Evolutionary conservation across 2,888 invertebrate genomes (phyloP), one percentile per base, ranked within the genome.

Genomic region (Polylopha cassiicola): DNA sequence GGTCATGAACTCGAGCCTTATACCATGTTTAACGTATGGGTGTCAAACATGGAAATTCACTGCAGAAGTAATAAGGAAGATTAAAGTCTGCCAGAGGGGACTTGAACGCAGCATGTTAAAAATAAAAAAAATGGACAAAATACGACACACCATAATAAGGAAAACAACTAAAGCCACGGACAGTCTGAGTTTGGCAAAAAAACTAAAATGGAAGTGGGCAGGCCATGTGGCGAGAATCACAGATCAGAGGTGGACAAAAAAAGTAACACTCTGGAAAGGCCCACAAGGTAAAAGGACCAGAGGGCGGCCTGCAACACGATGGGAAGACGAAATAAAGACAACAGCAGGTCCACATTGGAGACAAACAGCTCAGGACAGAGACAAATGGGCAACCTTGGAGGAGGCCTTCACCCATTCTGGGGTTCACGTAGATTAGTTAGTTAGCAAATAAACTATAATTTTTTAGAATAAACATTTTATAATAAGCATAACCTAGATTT

Each of bases 391-490:
- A n/a, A n/a, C n/a, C n/a, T n/a, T n/a, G n/a, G n/a, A n/a, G n/a
- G n/a, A n/a, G 32, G 20, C 15, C 20, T 11, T 13, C 32, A n/a
- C 10, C 16, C 8, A 17, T 16, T 4, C 16, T 16, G 30, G 30
- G 16, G n/a, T 30, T 30, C 16, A 30, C 30, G 6, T 20, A 29
- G 36, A 30, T 34, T 29, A 38, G 38, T 33, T 38, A 38, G 37
- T 30, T 41, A n/a, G n/a, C n/a, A n/a, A n/a, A n/a, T n/a, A n/a
- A n/a, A n/a, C n/a, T n/a, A n/a, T n/a, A n/a, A n/a, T n/a, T n/a
- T n/a, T n/a, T n/a, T n/a, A n/a, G n/a, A n/a, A n/a, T n/a, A n/a
- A n/a, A n/a, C n/a, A n/a, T n/a, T n/a, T n/a, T n/a, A n/a, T n/a
- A n/a, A n/a, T n/a, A n/a, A n/a, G n/a, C n/a, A n/a, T n/a, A n/a